Base-by-base conservation (phyloP, 1,140 invertebrate species). In the Drosophila kohkoa region DNA sequence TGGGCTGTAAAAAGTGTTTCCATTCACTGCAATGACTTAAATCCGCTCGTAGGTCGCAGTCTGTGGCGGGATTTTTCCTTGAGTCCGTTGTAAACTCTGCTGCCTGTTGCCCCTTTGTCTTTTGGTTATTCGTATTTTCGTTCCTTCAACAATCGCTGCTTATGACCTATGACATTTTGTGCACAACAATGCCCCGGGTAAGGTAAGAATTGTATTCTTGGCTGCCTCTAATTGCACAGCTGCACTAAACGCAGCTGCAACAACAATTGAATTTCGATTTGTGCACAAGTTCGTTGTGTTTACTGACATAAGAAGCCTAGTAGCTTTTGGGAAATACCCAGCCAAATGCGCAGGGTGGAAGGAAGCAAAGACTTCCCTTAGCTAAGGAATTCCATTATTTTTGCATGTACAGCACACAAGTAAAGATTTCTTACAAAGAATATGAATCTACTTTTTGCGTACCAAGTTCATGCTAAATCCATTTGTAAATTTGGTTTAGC, bases 101-200 rank as follows among this genome's bases (percentile, higher is more conserved):
- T 77, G 79, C 67, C 48, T 66, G 75, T 71, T 46, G 48, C 48
- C 25, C 35, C 43, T 38, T 55, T 86, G 75, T 76, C 76, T 87
- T 79, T 64, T 20, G 48, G 49, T 51, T 75, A 63, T 71, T 80
- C 67, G 54, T 62, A n/a, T 69, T 69, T n/a, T 54, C 20, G 20
- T 15, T 68, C 45, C 55, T 55, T 67, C 51, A 54, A 76, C 68
- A 75, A 75, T 75, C 54, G 66, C 68, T 57, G 82, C 77, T 77
- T 82, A 88, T 83, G 83, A 88, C 83, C 83, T 87, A 80, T 87
- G 83, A 87, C 83, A 87, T 87, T 77, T 75, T 87, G 62, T 67
- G 79, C 75, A 45, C 67, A 65, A 79, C 75, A 86, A 70, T 86
- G 82, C 49, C 65, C 54, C 52, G 41, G 75, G 57, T 41, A 67